Conservation (phyloP, 2,113 vertebrate species). For the Sprattus sprattus region DNA sequence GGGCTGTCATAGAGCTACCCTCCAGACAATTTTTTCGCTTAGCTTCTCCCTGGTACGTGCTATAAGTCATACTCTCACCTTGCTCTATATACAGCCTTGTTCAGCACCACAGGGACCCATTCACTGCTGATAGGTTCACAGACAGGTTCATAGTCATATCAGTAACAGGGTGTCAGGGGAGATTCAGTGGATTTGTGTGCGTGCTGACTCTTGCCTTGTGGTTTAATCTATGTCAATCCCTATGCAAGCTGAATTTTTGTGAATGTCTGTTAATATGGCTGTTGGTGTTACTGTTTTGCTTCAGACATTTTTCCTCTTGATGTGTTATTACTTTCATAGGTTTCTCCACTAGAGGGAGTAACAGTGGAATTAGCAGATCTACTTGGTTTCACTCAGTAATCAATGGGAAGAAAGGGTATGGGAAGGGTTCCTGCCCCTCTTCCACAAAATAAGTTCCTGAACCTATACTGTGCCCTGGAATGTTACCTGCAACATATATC, state of each 20-base stretch:
- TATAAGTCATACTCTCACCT: neutral
- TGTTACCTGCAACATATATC: neutral
- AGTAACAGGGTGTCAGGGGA: neutral
- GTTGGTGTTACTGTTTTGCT: neutral
- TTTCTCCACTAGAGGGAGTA: slow-evolving; percentile 7
- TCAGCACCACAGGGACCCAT: neutral
- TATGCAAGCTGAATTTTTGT: neutral
- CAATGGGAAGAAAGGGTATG: neutral
- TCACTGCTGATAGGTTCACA: neutral
- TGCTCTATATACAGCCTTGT: neutral
- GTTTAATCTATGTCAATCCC: neutral
- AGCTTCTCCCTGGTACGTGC: slow-evolving; percentile 14
- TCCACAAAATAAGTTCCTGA: neutral
- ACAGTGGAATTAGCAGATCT: neutral
- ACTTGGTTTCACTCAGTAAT: neutral
- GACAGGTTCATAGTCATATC: neutral
- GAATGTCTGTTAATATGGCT: neutral
- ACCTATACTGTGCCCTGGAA: neutral
- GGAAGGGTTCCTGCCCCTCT: neutral
- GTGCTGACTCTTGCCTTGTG: neutral
- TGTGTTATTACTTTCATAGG: neutral
- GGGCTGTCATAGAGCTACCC: slow-evolving; percentile 51
- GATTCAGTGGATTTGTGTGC: neutral
- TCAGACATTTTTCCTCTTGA: neutral
- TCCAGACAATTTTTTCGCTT: slow-evolving; percentile 49